Evolutionary conservation across 2,888 invertebrate genomes (phyloP), one percentile per base, ranked within the genome.

Genomic region (Lepidocyrtinus sp.): DNA sequence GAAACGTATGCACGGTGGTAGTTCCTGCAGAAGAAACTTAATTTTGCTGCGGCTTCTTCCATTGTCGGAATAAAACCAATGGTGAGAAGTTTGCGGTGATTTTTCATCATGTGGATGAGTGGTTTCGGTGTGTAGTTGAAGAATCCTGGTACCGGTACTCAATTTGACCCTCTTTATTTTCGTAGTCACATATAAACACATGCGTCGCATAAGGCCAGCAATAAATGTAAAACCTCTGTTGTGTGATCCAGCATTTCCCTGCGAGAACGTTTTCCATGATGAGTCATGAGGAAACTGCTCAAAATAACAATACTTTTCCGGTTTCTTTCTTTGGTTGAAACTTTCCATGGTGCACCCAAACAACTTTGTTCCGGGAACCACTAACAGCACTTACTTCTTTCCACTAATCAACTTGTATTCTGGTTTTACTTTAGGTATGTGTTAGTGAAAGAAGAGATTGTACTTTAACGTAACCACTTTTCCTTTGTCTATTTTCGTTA

Each of bases 331-430:
- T 64, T 64, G 78, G 61, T 22, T 12, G 61, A 50, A 46, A 45
- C 15, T 50, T 50, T 12, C 50, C 50, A 62, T 63, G 21, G 17
- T 67, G 67, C 36, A 19, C 36, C 59, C 67, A 24, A n/a, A 50
- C 77, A 77, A 77, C 78, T 73, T 72, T 45, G 12, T 64, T 61
- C 61, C 24, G 46, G 25, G 61, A 68, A 69, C 79, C 79, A 74
- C 73, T 72, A 67, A 68, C 73, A 79, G 74, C 74, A 69, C 78
- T 79, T 69, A 69, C 50, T 64, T 64, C 64, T 65, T 65, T 64
- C 75, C 70, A 75, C 74, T 79, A 80, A 80, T 80, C 74, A 80
- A 75, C 65, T 80, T 74, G 70, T 75, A 75, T 75, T 74, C 69
- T 80, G 79, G 78, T 65, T 79, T 78, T 74, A 69, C 74, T 74